These are phyloP conservation scores for Nibea albiflora DNA, from an alignment of 2,113 vertebrate genomes.

Conservation along the genomic window DNA sequence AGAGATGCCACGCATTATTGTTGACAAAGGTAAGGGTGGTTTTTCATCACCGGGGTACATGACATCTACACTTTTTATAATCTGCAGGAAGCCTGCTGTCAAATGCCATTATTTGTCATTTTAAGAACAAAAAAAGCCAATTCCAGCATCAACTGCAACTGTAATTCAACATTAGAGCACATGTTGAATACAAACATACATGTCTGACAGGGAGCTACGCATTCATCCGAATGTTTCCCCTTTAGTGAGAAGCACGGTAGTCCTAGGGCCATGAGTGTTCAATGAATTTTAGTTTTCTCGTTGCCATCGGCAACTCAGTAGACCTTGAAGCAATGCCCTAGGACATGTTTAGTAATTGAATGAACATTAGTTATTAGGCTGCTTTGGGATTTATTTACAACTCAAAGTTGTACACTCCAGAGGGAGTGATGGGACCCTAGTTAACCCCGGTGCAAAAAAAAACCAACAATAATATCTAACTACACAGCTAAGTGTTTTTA, in stretches of 20 bases:
- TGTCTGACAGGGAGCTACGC: background rate
- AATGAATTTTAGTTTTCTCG: constrained; percentile 47
- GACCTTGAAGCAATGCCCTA: constrained; percentile 68
- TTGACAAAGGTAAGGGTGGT: constrained; percentile 89
- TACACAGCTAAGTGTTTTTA: constrained; percentile 33
- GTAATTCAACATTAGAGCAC: background rate
- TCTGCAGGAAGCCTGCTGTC: too few relatives aligned
- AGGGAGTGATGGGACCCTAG: constrained; percentile 49
- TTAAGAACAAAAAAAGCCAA: background rate
- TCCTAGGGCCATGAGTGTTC: constrained; percentile 34
- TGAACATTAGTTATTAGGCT: constrained; percentile 67
- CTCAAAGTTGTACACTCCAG: constrained; percentile 45
- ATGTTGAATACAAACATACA: constrained; percentile 16
- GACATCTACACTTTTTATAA: background rate
- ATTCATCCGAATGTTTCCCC: constrained; percentile 22
- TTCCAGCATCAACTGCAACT: background rate
- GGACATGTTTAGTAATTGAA: constrained; percentile 77
- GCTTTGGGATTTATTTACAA: constrained; percentile 56
- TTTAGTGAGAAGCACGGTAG: constrained; percentile 10
- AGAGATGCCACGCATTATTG: constrained; percentile 94
- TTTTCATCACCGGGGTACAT: too few relatives aligned
- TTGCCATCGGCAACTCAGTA: constrained; percentile 57
- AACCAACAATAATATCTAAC: constrained; percentile 21
- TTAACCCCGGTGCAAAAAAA: constrained; percentile 44
- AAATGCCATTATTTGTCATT: background rate